Conservation (phyloP, 2,113 vertebrate species). For the Charina bottae region DNA sequence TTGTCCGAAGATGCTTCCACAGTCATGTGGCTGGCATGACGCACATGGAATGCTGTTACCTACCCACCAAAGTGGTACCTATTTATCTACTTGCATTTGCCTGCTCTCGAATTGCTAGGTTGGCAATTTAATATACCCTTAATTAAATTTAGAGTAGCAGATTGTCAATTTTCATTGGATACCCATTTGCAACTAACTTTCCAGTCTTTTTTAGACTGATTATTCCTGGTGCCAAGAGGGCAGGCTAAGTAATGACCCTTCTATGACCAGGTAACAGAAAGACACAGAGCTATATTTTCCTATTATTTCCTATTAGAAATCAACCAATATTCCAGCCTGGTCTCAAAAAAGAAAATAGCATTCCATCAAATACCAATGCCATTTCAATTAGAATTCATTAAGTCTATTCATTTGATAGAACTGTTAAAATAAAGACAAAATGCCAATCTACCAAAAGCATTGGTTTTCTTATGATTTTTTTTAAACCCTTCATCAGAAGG, state of each 20-base stretch:
- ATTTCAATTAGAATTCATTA: conserved; percentile 65
- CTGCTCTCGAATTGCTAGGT: too few species aligned
- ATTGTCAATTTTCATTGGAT: conserved; percentile 53
- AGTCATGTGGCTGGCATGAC: too few species aligned
- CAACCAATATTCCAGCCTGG: conserved; percentile 49
- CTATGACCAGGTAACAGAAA: conserved; percentile 56
- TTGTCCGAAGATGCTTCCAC: too few species aligned
- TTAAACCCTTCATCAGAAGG: not conserved
- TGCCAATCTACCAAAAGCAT: not conserved
- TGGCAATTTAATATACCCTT: conserved; percentile 43
- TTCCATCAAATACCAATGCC: conserved; percentile 45
- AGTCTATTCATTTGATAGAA: conserved; percentile 30
- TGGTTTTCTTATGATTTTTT: not conserved
- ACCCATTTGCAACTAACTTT: conserved; percentile 64
- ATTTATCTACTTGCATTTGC: too few species aligned
- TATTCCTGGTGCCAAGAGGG: conserved; percentile 57
- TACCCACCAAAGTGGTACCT: too few species aligned
- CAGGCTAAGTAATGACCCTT: conserved; percentile 55
- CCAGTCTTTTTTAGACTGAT: conserved; percentile 61
- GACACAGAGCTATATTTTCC: conserved; percentile 54
- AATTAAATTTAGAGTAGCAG: conserved; percentile 62
- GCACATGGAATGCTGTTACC: too few species aligned
- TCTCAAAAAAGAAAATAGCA: conserved; percentile 58
- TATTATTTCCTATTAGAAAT: conserved; percentile 61
- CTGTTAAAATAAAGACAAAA: conserved; percentile 34